Evolutionary conservation across 2,113 vertebrate species (phyloP), one percentile per base, ranked within the genome.

Genomic region (Pomatostomus ruficeps): DNA sequence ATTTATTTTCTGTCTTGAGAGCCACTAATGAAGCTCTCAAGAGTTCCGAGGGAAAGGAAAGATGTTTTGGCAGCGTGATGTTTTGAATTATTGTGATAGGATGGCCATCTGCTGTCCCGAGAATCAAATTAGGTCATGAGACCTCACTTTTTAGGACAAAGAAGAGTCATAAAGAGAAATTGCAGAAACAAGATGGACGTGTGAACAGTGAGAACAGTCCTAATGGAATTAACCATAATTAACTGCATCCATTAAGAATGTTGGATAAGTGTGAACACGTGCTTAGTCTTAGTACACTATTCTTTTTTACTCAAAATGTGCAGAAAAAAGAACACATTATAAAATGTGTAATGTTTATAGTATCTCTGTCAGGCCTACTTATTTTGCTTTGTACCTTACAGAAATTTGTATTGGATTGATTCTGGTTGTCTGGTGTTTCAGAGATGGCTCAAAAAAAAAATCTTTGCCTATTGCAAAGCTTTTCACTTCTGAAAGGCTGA

Each of bases 241-340:
- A 85, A n/a, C 66, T 59, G 12, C 22, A 68, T 21, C 13, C 4
- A 1, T 49, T 38, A 72, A 70, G 21, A 66, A 54, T 35, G 23
- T 6, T 8, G 4, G 28, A 5, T 36, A 78, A 76, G 22, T 25
- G 49, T 52, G 3, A 88, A 29, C 8, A 20, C 11, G 2, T 54
- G 33, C 43, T 81, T 42, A 57, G n/a, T 18, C 15, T 61, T 73
- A 61, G 29, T 45, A 36, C 24, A 31, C 40, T 19, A 26, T 10
- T 61, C 1, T 7, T 73, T 46, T 77, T 73, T 92, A 40, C 18
- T 48, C 38, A 35, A 12, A 43, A n/a, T 1, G 1, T 6, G 0
- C 12, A 42, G 49, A 12, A 43, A 28, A 51, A 46, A 67, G 5
- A 73, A 36, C 11, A 36, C 3, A 7, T 22, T 63, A 29, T 35